Percentiles rank a stretch among this genome's conserved stretches.
Evolutionary conservation across 2,797 vertebrate species (phyloP).

Genomic region (Sarcophilus harrisii): DNA sequence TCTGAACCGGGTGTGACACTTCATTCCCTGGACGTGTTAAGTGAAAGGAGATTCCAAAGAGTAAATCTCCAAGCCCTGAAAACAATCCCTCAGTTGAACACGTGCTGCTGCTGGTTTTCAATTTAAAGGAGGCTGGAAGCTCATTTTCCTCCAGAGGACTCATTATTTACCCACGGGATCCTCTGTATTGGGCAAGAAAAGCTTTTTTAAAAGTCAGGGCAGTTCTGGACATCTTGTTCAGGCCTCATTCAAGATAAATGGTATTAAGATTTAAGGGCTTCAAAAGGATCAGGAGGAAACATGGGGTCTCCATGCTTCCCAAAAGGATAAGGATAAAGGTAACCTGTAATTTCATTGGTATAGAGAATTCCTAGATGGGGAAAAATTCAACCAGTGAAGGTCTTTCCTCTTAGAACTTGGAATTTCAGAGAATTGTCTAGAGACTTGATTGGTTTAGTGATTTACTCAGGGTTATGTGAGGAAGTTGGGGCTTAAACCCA

Average conservation of each 20-base stretch:
- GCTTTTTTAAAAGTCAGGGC: not conserved
- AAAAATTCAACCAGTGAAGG: not conserved
- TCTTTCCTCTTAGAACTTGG: not conserved
- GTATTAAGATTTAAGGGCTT: not conserved
- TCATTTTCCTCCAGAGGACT: conserved; percentile 15
- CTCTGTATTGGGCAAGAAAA: not conserved
- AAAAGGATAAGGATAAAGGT: not conserved
- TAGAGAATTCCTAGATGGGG: not conserved
- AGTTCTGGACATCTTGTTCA: not conserved
- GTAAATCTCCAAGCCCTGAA: conserved; percentile 71
- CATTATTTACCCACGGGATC: not conserved
- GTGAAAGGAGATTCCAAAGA: conserved; percentile 75
- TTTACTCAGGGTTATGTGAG: too few species aligned
- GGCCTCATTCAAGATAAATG: not conserved
- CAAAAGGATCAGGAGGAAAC: not conserved
- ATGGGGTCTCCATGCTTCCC: not conserved
- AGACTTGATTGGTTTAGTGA: too few species aligned
- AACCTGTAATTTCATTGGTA: not conserved
- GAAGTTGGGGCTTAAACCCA: too few species aligned
- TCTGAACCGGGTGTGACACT: conserved; percentile 73
- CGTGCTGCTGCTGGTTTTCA: conserved; percentile 71
- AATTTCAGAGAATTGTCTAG: not conserved
- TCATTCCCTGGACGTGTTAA: conserved; percentile 78
- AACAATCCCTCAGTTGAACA: conserved; percentile 74
- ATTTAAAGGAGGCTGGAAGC: conserved; percentile 74